Evolutionary conservation across 2,113 vertebrate species (phyloP), one percentile per base, ranked within the genome.

Genomic region (Actinemys pallida): DNA sequence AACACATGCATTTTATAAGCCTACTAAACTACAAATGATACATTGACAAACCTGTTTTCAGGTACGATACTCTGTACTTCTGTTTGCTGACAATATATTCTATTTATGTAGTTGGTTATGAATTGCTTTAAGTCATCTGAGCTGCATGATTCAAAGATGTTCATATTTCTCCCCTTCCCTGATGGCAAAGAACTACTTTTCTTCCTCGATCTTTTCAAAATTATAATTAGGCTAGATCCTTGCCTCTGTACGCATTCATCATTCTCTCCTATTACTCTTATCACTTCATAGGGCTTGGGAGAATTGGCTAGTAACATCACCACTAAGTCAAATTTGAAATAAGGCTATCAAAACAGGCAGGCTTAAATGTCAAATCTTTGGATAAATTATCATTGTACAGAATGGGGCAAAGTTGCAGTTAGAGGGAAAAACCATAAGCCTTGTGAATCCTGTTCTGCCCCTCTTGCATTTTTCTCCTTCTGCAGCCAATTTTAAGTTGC

Each of bases 121-220:
- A 98, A 97, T 98, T 98, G 96, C 94, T 94, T 94, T 87, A 96
- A 94, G 92, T 96, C 88, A 93, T 97, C 56, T 87, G 84, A 97
- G 89, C 88, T 95, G 69, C 81, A 83, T 92, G 86, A 97, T 96
- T 80, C 79, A 91, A 96, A 98, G 79, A 87, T 72, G 35, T 87
- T 98, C 87, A 94, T 96, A 95, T 96, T 90, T 95, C 59, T 84
- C 97, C 90, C 89, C 39, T 94, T 97, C 87, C 65, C 27, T 93
- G 52, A 84, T 94, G 84, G 94, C 81, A 92, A 98, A 95, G 81
- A 52, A 95, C 83, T 52, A 81, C 53, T 95, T 97, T 95, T 42
- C 22, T 84, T 95, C 62, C 49, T 88, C 25, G 57, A 47, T 3
- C 72, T 95, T 65, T 29, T 1, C 56, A 95, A 96, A 97, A 96